Conservation (phyloP, 1,140 invertebrate species). For the Drosophila mauritiana region DNA sequence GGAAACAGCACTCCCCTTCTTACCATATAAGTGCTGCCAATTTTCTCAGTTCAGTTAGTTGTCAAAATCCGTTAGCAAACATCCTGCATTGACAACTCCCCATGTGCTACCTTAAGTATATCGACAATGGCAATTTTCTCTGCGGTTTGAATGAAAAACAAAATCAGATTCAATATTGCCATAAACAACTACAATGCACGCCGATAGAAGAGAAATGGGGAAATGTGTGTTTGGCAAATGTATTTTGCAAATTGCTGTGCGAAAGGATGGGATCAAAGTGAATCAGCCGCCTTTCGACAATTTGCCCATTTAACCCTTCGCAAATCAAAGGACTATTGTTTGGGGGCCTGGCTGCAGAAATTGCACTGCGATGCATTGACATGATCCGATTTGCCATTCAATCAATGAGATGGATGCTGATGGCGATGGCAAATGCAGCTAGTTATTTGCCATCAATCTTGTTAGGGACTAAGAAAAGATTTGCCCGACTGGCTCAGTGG, state of each 20-base stretch:
- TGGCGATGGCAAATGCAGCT: slow-evolving; percentile 24
- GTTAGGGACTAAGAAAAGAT: slow-evolving; percentile 28
- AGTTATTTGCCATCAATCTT: slow-evolving; percentile 40
- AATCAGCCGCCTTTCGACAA: slow-evolving; percentile 29
- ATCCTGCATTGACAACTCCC: slow-evolving; percentile 11
- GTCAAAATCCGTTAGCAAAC: slow-evolving; percentile 39
- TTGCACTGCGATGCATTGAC: slow-evolving; percentile 61
- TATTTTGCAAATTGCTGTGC: slow-evolving; percentile 49
- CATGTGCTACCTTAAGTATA: slow-evolving; percentile 9
- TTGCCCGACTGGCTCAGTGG: slow-evolving; percentile 5
- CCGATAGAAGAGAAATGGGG: slow-evolving; percentile 1
- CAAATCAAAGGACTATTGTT: slow-evolving; percentile 60
- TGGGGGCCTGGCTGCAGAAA: slow-evolving; percentile 26
- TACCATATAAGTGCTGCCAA: neutral
- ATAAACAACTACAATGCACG: slow-evolving; percentile 58
- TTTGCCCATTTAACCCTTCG: slow-evolving; percentile 68
- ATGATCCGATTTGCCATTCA: slow-evolving; percentile 68
- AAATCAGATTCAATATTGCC: slow-evolving; percentile 52
- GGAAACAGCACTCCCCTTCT: neutral
- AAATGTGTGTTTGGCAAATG: slow-evolving; percentile 11
- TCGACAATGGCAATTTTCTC: slow-evolving; percentile 32
- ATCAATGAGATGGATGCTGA: slow-evolving; percentile 33
- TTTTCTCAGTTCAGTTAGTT: slow-evolving; percentile 19
- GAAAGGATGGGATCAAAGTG: slow-evolving; percentile 64
- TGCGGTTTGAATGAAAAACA: slow-evolving; percentile 48